Base-by-base conservation (phyloP, 35 echinoderm and acorn worm species). In the Nesometra sesokonis region DNA sequence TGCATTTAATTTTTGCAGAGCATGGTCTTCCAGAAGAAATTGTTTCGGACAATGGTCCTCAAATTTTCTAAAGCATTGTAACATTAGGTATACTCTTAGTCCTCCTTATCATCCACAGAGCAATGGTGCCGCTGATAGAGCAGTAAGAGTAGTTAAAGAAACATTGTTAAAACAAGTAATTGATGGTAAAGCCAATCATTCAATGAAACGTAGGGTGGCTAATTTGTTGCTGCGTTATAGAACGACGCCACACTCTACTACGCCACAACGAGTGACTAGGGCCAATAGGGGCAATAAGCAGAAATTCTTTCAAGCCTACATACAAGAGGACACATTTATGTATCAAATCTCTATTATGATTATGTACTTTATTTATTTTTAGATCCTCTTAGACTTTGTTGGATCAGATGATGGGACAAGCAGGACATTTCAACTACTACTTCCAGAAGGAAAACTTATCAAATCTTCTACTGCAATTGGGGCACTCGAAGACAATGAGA, bases 101-200 rank as follows among this genome's bases (percentile, higher is more conserved):
- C 27, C 78, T 29, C 77, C 77, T 37, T 87, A 87, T 37, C 88
- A 89, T 29, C 57, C 47, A 37, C 47, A 77, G 15, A 78, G 77
- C 0, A 89, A 84, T 78, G 88, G 88, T 0, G 82, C 47, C 31
- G 82, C 77, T 43, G 67, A 89, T 33, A 77, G 67, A 47, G 0
- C 77, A n/a, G 86, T 87, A 0, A 77, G 79, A 38, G 37, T 87
- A 5, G 23, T 87, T 2, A 87, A 87, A 32, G 77, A 37, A 67
- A 19, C 52, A 11, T 27, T 67, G 23, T 11, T 27, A 67, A 67
- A 67, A 67, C 52, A 67, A 27, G 52, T 67, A 67, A 27, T 67
- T 67, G 52, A 67, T 67, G 52, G 52, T 9, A 67, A 67, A 27
- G 52, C 9, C 21, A 9, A 67, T 67, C 36, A 79, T 32, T 86